Evolutionary conservation across 2,888 invertebrate species (phyloP), one percentile per base, ranked within the genome.

Genomic region (Ethmia dodecea): DNA sequence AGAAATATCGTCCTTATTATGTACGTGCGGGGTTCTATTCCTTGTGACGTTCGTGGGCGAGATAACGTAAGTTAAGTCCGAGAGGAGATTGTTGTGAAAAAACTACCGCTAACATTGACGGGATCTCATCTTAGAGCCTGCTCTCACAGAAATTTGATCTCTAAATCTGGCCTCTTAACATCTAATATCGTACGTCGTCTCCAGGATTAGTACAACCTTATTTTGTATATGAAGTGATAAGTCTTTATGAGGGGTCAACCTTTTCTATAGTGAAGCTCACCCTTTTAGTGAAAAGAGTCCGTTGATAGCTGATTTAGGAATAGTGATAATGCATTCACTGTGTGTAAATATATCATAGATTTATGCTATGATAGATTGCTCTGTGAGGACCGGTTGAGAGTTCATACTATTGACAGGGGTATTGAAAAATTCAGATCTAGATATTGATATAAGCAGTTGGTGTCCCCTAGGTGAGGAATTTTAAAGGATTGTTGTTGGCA

Each of bases 221-320:
- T 83, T 86, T 84, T 86, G 86, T 86, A 83, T 83, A 83, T 81
- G 83, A 84, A 78, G 86, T 84, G 86, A 86, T 86, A 86, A 84
- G 86, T 86, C 86, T 84, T 84, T 86, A 86, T 83, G 86, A 86
- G 80, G 86, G 86, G 86, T 86, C 86, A 86, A 84, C 86, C 86
- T 83, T 86, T 86, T 84, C 84, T 81, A 81, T 84, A 72, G 81
- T 74, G 72, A 64, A 67, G 71, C 68, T 81, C 77, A 84, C 86
- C 86, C 86, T 86, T 86, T 86, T 81, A 86, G 86, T 86, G 86
- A 86, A 86, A 86, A 84, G 86, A 84, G 83, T 80, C 68, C 71
- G 84, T 81, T 86, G 86, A 86, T 84, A 81, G 86, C 84, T 86
- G 86, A 86, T 86, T 81, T 84, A 86, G 75, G 79, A 83, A 80